Conservation (phyloP, 2,797 vertebrate genomes). For the Distichodus sexfasciatus region DNA sequence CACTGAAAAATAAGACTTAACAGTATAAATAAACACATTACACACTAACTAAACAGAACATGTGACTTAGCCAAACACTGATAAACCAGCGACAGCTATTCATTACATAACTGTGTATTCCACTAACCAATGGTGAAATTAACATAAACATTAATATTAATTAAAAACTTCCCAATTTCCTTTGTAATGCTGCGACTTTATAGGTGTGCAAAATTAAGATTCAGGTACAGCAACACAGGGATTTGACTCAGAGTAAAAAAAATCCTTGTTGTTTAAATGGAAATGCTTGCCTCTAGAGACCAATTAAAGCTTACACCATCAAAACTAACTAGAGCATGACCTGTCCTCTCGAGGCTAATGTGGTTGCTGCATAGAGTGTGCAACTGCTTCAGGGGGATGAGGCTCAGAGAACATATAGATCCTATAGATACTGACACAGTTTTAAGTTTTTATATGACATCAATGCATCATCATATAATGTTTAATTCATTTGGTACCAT, state of each 20-base stretch:
- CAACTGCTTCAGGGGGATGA: conserved; percentile 32
- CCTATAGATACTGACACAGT: no score
- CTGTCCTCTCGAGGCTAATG: conserved; percentile 56
- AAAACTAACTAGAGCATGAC: conserved; percentile 50
- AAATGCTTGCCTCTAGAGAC: conserved; percentile 56
- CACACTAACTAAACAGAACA: neutral
- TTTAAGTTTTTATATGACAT: no score
- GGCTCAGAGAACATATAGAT: neutral
- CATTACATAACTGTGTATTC: neutral
- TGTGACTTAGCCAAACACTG: conserved; percentile 1
- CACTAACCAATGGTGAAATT: neutral
- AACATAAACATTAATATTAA: neutral
- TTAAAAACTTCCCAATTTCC: neutral
- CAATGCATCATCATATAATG: no score
- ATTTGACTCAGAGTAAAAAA: neutral
- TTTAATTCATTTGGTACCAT: no score
- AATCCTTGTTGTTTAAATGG: conserved; percentile 10
- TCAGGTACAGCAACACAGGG: neutral
- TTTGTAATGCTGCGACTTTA: neutral
- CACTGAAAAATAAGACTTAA: no score
- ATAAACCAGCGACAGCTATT: conserved; percentile 1
- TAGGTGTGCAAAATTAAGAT: neutral
- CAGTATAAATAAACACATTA: no score
- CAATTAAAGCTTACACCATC: conserved; percentile 65
- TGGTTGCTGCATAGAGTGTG: conserved; percentile 54